Evolutionary conservation across 2,797 vertebrate species (phyloP).

Genomic region (Sorex maritimensis): DNA sequence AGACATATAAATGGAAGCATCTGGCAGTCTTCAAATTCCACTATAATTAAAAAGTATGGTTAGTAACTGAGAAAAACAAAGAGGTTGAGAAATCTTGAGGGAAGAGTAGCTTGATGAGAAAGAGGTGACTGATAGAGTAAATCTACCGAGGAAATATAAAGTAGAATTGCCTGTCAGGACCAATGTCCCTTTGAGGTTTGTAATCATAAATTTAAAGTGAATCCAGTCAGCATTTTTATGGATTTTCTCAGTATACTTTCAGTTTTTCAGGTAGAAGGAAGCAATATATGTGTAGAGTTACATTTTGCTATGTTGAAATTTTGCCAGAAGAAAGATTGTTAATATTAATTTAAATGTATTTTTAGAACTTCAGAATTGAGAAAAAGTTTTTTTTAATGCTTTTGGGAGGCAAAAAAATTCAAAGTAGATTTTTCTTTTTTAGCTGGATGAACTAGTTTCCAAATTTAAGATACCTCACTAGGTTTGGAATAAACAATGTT

Average conservation of each 20-base stretch:
- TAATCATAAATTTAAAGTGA: constrained; percentile 62
- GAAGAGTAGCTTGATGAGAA: background rate
- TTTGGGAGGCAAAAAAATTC: constrained; percentile 49
- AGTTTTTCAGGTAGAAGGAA: constrained; percentile 10
- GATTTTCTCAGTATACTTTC: constrained; percentile 53
- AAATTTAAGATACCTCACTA: constrained; percentile 50
- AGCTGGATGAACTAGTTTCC: constrained; percentile 45
- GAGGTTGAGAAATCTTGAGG: background rate
- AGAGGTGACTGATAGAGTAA: background rate
- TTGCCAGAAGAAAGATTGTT: constrained; percentile 58
- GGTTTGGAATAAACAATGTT: background rate
- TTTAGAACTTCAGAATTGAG: constrained; percentile 68
- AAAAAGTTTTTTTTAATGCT: constrained; percentile 56
- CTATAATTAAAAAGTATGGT: background rate
- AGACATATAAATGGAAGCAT: background rate
- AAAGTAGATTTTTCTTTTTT: constrained; percentile 66
- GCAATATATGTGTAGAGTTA: background rate
- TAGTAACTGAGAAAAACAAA: background rate
- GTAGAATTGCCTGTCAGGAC: background rate
- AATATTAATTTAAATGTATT: constrained; percentile 71
- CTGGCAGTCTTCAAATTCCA: background rate
- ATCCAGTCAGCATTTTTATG: constrained; percentile 42
- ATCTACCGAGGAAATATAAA: background rate
- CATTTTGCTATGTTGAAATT: constrained; percentile 56
- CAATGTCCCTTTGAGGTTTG: constrained; percentile 12